phyloP scores from a whole-genome alignment of 1,140 invertebrate species.

The Drosophila neocordata region DNA sequence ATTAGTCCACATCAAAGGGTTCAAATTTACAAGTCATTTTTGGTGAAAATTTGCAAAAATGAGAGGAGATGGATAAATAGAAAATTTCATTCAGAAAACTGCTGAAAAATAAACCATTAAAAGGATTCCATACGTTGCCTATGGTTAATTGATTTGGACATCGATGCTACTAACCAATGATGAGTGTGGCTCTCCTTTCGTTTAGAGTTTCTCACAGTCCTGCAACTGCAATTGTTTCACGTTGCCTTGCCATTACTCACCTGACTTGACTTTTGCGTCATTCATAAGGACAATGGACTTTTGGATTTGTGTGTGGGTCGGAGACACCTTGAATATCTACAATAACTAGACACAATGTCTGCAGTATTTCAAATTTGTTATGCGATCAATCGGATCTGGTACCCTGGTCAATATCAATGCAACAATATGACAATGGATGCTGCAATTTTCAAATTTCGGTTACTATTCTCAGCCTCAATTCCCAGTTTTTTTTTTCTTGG shows the following conservation, averaged over 20 bases:
- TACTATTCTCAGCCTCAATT: conserved; percentile 42
- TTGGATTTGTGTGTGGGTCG: conserved; percentile 29
- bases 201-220: conserved; percentile 62
- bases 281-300: conserved; percentile 63
- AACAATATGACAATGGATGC: conserved; percentile 61
- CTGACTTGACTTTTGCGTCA: conserved; percentile 67
- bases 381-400: conserved; percentile 36
- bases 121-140: background rate
- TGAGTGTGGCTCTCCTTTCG: conserved; percentile 12
- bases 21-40: conserved; percentile 68
- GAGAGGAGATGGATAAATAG: background rate
- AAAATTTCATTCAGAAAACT: conserved; percentile 55
- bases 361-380: conserved; percentile 60
- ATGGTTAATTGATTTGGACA: background rate
- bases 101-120: conserved; percentile 20
- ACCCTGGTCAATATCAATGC: conserved; percentile 61
- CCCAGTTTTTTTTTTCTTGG: conserved; percentile 25
- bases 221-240: conserved; percentile 50
- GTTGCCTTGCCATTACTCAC: conserved; percentile 67
- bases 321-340: too few relatives aligned
- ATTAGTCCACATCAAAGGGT: conserved; percentile 48
- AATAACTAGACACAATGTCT: conserved; percentile 65
- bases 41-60: conserved; percentile 34
- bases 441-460: conserved; percentile 44
- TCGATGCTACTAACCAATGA: conserved; percentile 2